Evolutionary conservation across 2,797 vertebrate species (phyloP), one percentile per base, ranked within the genome.

Genomic region (Pempheris klunzingeri): DNA sequence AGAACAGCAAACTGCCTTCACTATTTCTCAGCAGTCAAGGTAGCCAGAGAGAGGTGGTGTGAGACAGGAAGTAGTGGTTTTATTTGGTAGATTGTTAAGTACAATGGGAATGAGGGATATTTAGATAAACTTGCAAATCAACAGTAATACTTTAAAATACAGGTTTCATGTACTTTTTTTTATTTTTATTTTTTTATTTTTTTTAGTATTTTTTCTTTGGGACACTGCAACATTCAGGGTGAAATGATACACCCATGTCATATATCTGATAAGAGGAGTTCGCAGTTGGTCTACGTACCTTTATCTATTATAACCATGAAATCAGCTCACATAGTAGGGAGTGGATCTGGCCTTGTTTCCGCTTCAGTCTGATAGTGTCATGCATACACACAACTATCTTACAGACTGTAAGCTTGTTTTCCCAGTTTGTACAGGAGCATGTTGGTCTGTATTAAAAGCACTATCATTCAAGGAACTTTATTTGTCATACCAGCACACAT

Each of bases 1-100:
- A 52, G 83, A 89, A 82, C 69, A 24, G 28, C 84, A 84, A 22
- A 13, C 28, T 14, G 30, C 44, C 46, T 65, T 78, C 22, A 28
- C 20, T 39, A n/a, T 62, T 59, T 36, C 14, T 71, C 4, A 28
- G 28, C 30, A 0, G 57, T 82, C 38, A 82, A 83, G 81, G 7
- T 77, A 22, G 8, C 4, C 8, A 24, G 1, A 47, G 38, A 36
- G 1, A 7, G 7, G n/a, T 1, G 28, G 20, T 22, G 47, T 24
- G 9, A 26, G 9, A 72, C 72, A 60, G 88, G 80, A 88, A 84
- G 59, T 73, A 4, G 5, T 3, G 14, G 14, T 22, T 2, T 28
- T 49, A 41, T 13, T 39, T 28, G n/a, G 0, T 9, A 18, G 5
- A 24, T 38, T 11, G n/a, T 44, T 17, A 38, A 18, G 6, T 28